These are phyloP conservation scores for Kryptolebias marmoratus DNA, from an alignment of 2,113 vertebrate species.

Conservation along the genomic window DNA sequence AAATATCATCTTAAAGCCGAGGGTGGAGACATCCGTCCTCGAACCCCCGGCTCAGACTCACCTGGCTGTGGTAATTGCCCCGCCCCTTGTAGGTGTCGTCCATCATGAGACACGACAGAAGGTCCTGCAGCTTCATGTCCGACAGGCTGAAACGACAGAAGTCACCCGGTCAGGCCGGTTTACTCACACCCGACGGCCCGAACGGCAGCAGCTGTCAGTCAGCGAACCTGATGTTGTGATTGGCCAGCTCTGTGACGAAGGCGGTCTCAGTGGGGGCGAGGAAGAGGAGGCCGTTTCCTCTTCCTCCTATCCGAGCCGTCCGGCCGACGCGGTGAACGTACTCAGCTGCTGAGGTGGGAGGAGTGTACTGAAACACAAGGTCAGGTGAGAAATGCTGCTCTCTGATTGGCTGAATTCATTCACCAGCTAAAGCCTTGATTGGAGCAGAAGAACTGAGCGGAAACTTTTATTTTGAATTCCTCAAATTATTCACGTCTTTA, in stretches of 20 bases:
- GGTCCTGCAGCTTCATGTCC: slow-evolving; percentile 89
- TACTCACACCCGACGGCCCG: background rate
- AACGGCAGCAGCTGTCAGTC: background rate
- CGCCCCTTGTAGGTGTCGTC: slow-evolving; percentile 84
- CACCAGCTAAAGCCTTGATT: background rate
- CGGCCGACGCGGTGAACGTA: slow-evolving; percentile 95
- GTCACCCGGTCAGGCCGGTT: slow-evolving; percentile 1
- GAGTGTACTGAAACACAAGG: slow-evolving; percentile 82
- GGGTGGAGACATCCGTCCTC: background rate
- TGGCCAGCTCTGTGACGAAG: slow-evolving; percentile 90
- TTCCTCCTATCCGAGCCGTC: slow-evolving; percentile 91
- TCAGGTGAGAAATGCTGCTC: background rate
- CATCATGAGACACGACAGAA: slow-evolving; percentile 84
- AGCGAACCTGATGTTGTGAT: slow-evolving; percentile 95
- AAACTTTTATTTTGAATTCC: no score
- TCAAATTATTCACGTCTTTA: no score
- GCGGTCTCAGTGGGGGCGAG: slow-evolving; percentile 90
- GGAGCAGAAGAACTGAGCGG: background rate
- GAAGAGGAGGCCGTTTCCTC: slow-evolving; percentile 91
- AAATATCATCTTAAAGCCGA: no score
- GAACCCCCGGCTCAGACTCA: slow-evolving; percentile 42
- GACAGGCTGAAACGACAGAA: slow-evolving; percentile 79
- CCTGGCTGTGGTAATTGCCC: slow-evolving; percentile 82
- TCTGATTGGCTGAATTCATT: background rate
- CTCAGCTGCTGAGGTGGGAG: slow-evolving; percentile 86